These are phyloP conservation scores for Myiopsitta monachus DNA, from an alignment of 2,113 vertebrate genomes.

Conservation along the genomic window DNA sequence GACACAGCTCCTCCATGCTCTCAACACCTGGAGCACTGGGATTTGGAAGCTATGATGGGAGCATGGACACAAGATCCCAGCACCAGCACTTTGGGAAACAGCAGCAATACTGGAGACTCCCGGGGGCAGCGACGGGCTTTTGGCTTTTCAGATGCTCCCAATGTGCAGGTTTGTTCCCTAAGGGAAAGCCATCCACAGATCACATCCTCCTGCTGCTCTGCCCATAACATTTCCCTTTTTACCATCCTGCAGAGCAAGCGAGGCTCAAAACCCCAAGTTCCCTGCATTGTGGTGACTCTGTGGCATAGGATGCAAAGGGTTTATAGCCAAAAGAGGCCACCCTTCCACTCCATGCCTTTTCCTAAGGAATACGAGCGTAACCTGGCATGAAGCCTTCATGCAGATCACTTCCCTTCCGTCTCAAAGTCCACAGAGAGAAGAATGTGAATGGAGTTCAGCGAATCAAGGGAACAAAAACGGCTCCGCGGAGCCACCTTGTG, in stretches of 20 bases:
- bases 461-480: neutral
- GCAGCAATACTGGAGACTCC: neutral
- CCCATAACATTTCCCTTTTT: neutral
- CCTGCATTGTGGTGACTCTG: neutral
- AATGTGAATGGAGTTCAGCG: neutral
- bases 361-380: neutral
- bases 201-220: neutral
- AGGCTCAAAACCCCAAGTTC: neutral
- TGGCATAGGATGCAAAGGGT: neutral
- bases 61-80: neutral
- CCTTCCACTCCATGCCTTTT: rapidly evolving
- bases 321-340: neutral
- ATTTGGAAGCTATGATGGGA: neutral
- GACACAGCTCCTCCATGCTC: neutral
- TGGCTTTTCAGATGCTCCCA: neutral
- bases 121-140: neutral
- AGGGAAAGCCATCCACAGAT: neutral
- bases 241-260: neutral
- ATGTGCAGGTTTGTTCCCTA: neutral
- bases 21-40: neutral
- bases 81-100: neutral
- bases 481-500: slow-evolving; percentile 33
- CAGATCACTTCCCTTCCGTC: neutral
- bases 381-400: neutral
- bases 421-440: neutral